Evolutionary conservation across 2,797 vertebrate species (phyloP), one percentile per base, ranked within the genome.

Genomic region (Acanthornis magna): DNA sequence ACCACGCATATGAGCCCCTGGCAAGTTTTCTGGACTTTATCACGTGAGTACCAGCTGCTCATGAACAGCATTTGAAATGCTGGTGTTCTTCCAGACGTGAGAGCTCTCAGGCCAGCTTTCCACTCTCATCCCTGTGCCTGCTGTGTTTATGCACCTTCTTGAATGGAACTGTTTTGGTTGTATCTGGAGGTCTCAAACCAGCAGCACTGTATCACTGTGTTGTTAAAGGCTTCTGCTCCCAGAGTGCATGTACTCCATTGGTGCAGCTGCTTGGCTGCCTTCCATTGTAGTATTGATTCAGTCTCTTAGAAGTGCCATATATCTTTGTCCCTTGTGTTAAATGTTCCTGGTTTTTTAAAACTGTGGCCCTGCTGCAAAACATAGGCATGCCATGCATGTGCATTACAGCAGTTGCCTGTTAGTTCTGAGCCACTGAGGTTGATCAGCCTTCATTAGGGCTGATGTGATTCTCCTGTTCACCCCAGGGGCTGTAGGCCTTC

Each of bases 1-100:
- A 99, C 97, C 99, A 99, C 5, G 99, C 99, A 0, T 99, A 99
- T 3, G 99, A 99, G 95, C 99, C 99, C 1, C 98, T 99, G 34
- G 99, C 99, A 60, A 99, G 99, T 96, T 99, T 99, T 95, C 98
- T 99, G 98, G 99, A 99, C 96, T 99, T 99, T 60, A 99, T 99
- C 96, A 99, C 99, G 99, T 99, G 96, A 98, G 98, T 97, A 62
- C 26, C 38, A 43, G 16, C 50, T 73, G 53, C 5, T 60, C 1
- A 0, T 4, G 22, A 63, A 0, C 16, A 45, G 13, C 21, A 7
- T 48, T 53, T 67, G 68, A 80, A 77, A n/a, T 4, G 2, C 3
- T 67, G 47, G 8, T 94, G 10, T n/a, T 65, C 38, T 60, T 50
- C 60, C 32, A 67, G 38, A 38, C 34, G 17, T 63, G 18, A 40